Percentiles rank a stretch among this genome's conserved stretches.
phyloP scores from a whole-genome alignment of 2,888 invertebrate species.

The Cataglyphis livida region DNA sequence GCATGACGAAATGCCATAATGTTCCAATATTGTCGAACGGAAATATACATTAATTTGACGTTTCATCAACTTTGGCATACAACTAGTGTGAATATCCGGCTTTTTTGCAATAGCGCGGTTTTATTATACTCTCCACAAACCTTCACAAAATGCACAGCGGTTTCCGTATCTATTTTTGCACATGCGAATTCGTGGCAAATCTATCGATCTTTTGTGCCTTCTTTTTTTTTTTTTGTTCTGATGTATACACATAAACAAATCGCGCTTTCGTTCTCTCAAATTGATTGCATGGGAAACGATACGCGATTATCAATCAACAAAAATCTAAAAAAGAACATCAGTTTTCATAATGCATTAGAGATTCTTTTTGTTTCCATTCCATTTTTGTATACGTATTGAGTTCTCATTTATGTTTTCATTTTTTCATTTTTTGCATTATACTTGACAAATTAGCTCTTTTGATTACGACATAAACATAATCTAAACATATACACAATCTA shows the following conservation, averaged over 20 bases:
- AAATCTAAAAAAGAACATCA: background rate
- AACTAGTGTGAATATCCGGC: background rate
- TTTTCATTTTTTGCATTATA: background rate
- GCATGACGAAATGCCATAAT: slow-evolving; percentile 17
- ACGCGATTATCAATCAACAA: slow-evolving; percentile 2
- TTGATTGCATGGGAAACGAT: slow-evolving; percentile 28
- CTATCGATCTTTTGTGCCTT: slow-evolving; percentile 6
- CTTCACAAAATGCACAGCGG: slow-evolving; percentile 6
- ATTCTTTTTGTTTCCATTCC: background rate
- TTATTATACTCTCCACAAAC: background rate
- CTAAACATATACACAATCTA: background rate
- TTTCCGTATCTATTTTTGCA: slow-evolving; percentile 32
- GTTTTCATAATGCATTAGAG: slow-evolving; percentile 8
- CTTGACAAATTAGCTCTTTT: background rate
- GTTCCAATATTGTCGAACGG: background rate
- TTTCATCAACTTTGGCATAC: slow-evolving; percentile 29
- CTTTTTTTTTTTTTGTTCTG: slow-evolving; percentile 7
- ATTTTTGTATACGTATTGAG: background rate
- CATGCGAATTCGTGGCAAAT: slow-evolving; percentile 19
- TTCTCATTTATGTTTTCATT: background rate
- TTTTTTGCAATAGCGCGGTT: background rate
- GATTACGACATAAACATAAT: background rate
- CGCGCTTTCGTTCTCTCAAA: slow-evolving; percentile 21
- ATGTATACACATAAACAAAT: slow-evolving; percentile 11
- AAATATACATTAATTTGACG: slow-evolving; percentile 24